phyloP scores from a whole-genome alignment of 2,888 invertebrate species.

The Aphelenchoides bicaudatus region DNA sequence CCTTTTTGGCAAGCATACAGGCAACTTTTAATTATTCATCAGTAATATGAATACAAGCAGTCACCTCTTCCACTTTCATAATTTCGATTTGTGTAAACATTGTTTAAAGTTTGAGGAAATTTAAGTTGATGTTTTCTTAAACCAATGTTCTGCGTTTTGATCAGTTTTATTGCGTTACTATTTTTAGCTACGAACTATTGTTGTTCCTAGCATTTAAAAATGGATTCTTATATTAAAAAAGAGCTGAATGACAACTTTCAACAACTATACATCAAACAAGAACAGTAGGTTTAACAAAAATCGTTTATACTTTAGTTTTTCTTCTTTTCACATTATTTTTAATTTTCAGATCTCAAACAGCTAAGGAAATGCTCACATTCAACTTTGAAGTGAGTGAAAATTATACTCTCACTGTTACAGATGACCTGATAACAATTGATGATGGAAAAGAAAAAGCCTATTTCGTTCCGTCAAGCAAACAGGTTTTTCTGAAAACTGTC shows the following conservation, averaged over 20 bases:
- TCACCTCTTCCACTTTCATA: too few relatives aligned
- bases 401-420: neutral
- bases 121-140: too few relatives aligned
- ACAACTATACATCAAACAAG: neutral
- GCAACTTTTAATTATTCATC: too few relatives aligned
- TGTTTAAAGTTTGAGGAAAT: too few relatives aligned
- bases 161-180: too few relatives aligned
- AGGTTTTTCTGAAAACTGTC: neutral
- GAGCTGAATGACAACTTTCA: neutral
- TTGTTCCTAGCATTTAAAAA: too few relatives aligned
- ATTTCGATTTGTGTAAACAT: too few relatives aligned
- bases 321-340: neutral
- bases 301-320: neutral
- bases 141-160: too few relatives aligned
- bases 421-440: neutral
- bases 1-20: too few relatives aligned
- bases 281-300: conserved; percentile 1
- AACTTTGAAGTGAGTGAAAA: neutral
- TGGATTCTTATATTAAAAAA: neutral
- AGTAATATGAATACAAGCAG: too few relatives aligned
- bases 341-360: neutral
- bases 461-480: neutral
- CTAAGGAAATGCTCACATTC: neutral
- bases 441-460: conserved; percentile 1
- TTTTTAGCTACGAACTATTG: too few relatives aligned